A percentile compares a stretch with the other conserved stretches of the same genome.
phyloP scores from a whole-genome alignment of 2,888 invertebrate genomes.

The Trichogramma dendrolimi region DNA sequence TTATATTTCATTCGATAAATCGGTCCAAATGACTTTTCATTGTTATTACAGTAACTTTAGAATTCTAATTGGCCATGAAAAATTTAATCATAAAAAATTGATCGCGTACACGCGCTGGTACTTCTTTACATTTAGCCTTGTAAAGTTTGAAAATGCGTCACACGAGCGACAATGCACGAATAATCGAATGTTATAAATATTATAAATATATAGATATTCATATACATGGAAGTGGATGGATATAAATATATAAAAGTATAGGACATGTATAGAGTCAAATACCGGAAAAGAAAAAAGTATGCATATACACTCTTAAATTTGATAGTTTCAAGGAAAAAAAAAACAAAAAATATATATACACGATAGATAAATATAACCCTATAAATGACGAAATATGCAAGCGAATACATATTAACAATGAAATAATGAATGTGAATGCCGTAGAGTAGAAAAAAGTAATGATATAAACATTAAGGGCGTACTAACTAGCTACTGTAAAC shows the following conservation, averaged over 20 bases:
- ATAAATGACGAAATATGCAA: constrained; percentile 16
- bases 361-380: constrained; percentile 30
- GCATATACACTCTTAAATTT: constrained; percentile 12
- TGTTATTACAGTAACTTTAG: no score
- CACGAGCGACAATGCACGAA: constrained; percentile 33
- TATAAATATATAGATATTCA: constrained; percentile 33
- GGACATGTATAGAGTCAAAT: constrained; percentile 28
- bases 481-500: no score
- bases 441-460: constrained; percentile 7
- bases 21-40: no score
- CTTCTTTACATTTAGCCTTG: constrained; percentile 29
- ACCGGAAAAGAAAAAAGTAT: constrained; percentile 20
- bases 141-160: constrained; percentile 21
- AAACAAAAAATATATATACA: constrained; percentile 15
- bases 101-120: constrained; percentile 14
- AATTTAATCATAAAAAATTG: no score
- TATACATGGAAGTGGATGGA: constrained; percentile 26
- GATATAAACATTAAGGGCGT: constrained; percentile 17
- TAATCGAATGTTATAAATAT: constrained; percentile 33
- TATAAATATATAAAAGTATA: constrained; percentile 30
- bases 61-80: no score
- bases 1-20: no score
- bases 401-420: constrained; percentile 15
- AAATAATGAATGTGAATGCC: constrained; percentile 3
- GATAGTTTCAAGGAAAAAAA: constrained; percentile 11